Evolutionary conservation across 2,113 vertebrate species (phyloP).

Genomic region (Centropus bengalensis): DNA sequence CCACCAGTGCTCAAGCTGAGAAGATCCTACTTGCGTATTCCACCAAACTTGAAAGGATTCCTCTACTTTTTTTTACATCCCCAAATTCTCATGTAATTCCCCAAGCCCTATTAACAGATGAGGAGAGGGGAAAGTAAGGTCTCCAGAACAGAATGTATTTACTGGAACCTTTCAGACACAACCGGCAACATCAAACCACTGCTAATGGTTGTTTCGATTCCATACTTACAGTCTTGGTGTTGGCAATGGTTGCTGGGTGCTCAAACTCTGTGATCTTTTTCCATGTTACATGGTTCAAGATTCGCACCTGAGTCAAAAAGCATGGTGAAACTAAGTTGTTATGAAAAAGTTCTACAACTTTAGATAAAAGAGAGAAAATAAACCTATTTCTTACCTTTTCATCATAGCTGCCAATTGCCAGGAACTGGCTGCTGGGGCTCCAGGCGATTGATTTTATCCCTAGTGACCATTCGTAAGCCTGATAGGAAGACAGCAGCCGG

Average conservation of each 20-base stretch:
- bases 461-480: conserved; percentile 93
- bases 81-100: background rate
- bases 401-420: conserved; percentile 94
- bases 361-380: background rate
- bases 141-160: background rate
- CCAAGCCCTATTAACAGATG: background rate
- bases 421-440: conserved; percentile 97
- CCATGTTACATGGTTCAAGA: conserved; percentile 97
- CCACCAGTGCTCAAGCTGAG: background rate
- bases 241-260: conserved; percentile 80
- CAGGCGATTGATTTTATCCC: conserved; percentile 90
- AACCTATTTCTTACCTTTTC: conserved; percentile 82
- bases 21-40: rapidly evolving
- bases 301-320: conserved; percentile 81
- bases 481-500: conserved; percentile 84
- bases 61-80: background rate
- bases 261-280: conserved; percentile 88
- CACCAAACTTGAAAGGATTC: background rate
- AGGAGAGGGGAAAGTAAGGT: background rate
- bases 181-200: background rate
- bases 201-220: background rate
- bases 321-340: background rate
- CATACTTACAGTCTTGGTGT: conserved; percentile 83
- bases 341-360: background rate
- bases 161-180: background rate